Evolutionary conservation across 2,113 vertebrate genomes (phyloP), one percentile per base, ranked within the genome.

Genomic region (Lanius collurio): DNA sequence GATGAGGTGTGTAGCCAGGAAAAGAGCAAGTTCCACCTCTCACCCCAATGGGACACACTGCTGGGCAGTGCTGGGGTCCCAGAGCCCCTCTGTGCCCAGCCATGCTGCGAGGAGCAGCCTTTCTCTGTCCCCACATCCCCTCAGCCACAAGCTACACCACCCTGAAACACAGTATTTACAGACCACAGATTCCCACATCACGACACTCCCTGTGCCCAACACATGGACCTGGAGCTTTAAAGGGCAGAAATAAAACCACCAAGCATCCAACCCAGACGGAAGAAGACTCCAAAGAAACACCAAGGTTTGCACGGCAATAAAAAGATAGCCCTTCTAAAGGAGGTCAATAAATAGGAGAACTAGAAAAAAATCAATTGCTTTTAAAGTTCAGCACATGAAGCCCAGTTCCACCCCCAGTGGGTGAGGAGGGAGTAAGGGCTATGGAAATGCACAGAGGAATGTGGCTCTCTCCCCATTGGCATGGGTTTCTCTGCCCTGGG

Each of bases 321-420:
- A 98, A 98, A 98, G 98, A 97, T 98, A 98, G 98, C 98, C 98
- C 98, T 98, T 98, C 97, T 97, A 97, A 94, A 97, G 96, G 97
- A 97, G 97, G 92, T 98, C 98, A 97, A 96, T 97, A 98, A 98
- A 98, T 97, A 98, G 96, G 96, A 98, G 97, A 97, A 97, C 96
- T 98, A 98, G 95, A 97, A 98, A 94, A 94, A 94, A 98, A 97
- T 94, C 94, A 97, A 97, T 98, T 98, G 98, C 98, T 98, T 98
- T 97, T 35, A 83, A 94, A 94, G 93, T 95, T 97, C 95, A 96
- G 97, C 96, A 95, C 68, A 42, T 27, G 56, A 93, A 91, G 83
- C 85, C 96, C 95, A 91, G 70, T 42, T 83, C 47, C 67, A 55
- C n/a, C 47, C 44, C 60, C 14, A 7, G 53, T 9, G 17, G n/a